Conservation (phyloP, 2,888 invertebrate genomes). For the Yponomeuta plumbellus region DNA sequence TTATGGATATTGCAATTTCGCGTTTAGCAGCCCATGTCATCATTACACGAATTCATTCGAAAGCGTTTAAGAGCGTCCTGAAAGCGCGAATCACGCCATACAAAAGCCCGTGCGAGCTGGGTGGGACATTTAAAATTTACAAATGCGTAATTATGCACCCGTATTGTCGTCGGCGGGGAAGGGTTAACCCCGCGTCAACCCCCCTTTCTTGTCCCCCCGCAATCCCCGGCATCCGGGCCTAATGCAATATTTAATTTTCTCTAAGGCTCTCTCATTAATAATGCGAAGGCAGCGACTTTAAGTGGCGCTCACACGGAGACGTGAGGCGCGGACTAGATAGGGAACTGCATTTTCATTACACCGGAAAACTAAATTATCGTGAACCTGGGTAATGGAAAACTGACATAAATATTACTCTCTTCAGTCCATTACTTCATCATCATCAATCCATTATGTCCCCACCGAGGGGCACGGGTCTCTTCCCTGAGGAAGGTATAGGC, state of each 20-base stretch:
- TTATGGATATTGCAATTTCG: slow-evolving; percentile 49
- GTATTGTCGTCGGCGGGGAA: slow-evolving; percentile 66
- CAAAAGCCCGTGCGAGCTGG: slow-evolving; percentile 71
- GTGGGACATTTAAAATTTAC: slow-evolving; percentile 75
- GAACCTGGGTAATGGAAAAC: no score
- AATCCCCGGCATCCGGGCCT: slow-evolving; percentile 68
- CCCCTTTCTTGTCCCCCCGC: slow-evolving; percentile 39
- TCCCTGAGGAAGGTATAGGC: no score
- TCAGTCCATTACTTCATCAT: no score
- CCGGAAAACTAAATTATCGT: neutral
- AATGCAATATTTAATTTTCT: slow-evolving; percentile 78
- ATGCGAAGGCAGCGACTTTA: slow-evolving; percentile 73
- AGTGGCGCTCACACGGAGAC: slow-evolving; percentile 72
- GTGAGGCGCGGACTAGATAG: slow-evolving; percentile 43
- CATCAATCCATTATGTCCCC: no score
- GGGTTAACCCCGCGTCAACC: slow-evolving; percentile 45
- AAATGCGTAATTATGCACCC: slow-evolving; percentile 77
- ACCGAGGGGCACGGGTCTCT: no score
- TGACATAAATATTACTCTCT: no score
- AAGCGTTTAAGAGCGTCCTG: slow-evolving; percentile 56
- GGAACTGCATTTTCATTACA: slow-evolving; percentile 6
- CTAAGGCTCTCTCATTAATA: slow-evolving; percentile 77
- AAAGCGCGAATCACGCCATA: slow-evolving; percentile 72
- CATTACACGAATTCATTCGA: slow-evolving; percentile 61
- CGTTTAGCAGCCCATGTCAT: slow-evolving; percentile 57